Base-by-base conservation (phyloP, 2,888 invertebrate genomes). In the Cosmia trapezina region DNA sequence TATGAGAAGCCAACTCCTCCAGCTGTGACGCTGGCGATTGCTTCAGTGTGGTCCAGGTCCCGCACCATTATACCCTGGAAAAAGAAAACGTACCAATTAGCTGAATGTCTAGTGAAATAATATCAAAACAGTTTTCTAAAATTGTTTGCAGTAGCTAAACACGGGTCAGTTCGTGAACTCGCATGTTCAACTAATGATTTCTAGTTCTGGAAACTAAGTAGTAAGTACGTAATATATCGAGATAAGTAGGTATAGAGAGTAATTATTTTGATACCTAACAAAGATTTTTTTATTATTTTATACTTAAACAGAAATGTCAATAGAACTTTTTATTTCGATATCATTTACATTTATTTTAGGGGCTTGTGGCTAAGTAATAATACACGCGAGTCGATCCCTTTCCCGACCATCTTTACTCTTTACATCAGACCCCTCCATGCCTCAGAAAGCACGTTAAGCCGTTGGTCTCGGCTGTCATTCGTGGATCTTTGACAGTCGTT, bases 1-100 rank as follows among this genome's bases (percentile, higher is more conserved):
- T 95, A 96, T 0, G 96, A 94, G 84, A 93, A 93, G 45, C 96
- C 96, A 1, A 95, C 93, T 19, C 96, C 96, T 63, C 96, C 96
- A 0, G 96, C 94, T 0, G 96, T 96, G 70, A 96, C 87, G 72
- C 90, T 90, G 43, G 96, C 88, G 2, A 87, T 78, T 0, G 91
- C 91, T 0, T 95, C 94, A 0, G 95, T 94, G 87, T 96, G 96
- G 83, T 96, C 96, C 78, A 96, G 80, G 81, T 96, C 96, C 14
- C 96, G 92, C 0, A 93, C 92, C 73, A 96, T 91, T 62, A 96
- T 89, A 67, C 95, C 96, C 96, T 96, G 94, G 14, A 92, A 95
- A 72, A 33, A 69, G 11, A 7, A 63, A 71, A 68, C 49, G 17
- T 45, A 49, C 53, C 12, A 37, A 63, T 73, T 41, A 63, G 11